These are phyloP conservation scores for Tridacna crocea DNA, from an alignment of 2,888 invertebrate genomes.

Conservation along the genomic window DNA sequence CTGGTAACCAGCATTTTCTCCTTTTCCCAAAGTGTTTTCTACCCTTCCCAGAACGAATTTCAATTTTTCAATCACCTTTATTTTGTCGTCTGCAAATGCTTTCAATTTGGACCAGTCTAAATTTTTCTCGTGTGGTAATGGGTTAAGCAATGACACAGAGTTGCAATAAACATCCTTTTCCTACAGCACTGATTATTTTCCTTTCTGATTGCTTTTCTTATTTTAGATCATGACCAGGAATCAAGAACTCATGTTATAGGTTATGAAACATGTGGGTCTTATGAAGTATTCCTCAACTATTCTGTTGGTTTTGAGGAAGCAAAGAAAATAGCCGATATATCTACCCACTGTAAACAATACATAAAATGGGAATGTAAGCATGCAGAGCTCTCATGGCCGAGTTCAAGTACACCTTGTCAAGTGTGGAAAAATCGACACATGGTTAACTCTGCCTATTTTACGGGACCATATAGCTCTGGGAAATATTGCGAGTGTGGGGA, in stretches of 20 bases:
- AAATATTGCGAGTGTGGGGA: constrained; percentile 11
- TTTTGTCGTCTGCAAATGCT: no score
- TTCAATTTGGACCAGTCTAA: no score
- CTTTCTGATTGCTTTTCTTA: neutral
- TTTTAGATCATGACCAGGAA: constrained; percentile 1
- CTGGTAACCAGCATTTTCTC: no score
- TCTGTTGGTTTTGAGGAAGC: neutral
- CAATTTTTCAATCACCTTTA: no score
- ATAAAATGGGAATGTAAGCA: constrained; percentile 1
- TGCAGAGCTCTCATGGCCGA: neutral
- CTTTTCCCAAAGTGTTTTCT: no score
- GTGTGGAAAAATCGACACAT: constrained; percentile 7
- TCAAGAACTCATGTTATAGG: neutral
- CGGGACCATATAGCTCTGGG: neutral
- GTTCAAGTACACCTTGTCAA: neutral
- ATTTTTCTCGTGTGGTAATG: no score
- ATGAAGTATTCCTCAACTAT: neutral
- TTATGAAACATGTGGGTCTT: neutral
- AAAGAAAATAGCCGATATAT: neutral
- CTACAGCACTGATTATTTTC: neutral
- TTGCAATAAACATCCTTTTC: neutral
- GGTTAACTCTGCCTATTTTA: neutral
- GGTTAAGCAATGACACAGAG: neutral
- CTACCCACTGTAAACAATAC: neutral
- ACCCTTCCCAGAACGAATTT: no score